A percentile compares a stretch with the other conserved stretches of the same genome.
Evolutionary conservation across 2,113 vertebrate species (phyloP).

Genomic region (Paraplagusia blochii): DNA sequence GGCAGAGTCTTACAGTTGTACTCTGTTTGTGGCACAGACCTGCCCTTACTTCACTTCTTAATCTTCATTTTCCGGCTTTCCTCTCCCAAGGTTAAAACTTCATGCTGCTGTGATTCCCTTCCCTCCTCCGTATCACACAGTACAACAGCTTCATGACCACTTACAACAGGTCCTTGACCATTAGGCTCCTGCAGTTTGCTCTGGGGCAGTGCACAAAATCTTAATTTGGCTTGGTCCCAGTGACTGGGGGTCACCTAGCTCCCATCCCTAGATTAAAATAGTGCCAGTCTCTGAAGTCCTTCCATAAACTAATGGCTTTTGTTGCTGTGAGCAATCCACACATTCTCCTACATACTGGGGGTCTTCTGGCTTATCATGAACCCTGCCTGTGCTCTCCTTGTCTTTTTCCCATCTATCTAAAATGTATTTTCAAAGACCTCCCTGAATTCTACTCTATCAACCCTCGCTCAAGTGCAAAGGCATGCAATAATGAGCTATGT

Average conservation of each 20-base stretch:
- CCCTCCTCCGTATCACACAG: slow-evolving; percentile 54
- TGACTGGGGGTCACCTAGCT: slow-evolving; percentile 74
- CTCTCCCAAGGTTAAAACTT: slow-evolving; percentile 58
- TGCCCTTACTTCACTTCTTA: slow-evolving; percentile 76
- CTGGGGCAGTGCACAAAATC: slow-evolving; percentile 69
- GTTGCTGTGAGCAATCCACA: slow-evolving; percentile 82
- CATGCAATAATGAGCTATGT: slow-evolving; percentile 54
- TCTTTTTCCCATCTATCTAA: slow-evolving; percentile 59
- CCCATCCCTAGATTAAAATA: slow-evolving; percentile 79
- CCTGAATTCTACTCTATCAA: slow-evolving; percentile 39
- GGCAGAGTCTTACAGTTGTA: slow-evolving; percentile 13
- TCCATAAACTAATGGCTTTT: slow-evolving; percentile 82
- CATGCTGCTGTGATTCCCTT: slow-evolving; percentile 55
- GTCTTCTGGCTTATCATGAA: slow-evolving; percentile 61
- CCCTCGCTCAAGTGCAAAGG: slow-evolving; percentile 42
- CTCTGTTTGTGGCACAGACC: slow-evolving; percentile 41
- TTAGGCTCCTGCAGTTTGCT: slow-evolving; percentile 64
- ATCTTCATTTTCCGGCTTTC: slow-evolving; percentile 74
- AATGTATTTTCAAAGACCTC: slow-evolving; percentile 56
- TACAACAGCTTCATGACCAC: slow-evolving; percentile 54
- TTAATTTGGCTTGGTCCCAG: slow-evolving; percentile 68
- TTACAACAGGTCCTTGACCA: slow-evolving; percentile 35
- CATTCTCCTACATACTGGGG: slow-evolving; percentile 82
- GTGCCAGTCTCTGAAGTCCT: slow-evolving; percentile 76
- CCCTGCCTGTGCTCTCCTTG: slow-evolving; percentile 47